phyloP scores from a whole-genome alignment of 2,888 invertebrate genomes.

The Globia sparganii region DNA sequence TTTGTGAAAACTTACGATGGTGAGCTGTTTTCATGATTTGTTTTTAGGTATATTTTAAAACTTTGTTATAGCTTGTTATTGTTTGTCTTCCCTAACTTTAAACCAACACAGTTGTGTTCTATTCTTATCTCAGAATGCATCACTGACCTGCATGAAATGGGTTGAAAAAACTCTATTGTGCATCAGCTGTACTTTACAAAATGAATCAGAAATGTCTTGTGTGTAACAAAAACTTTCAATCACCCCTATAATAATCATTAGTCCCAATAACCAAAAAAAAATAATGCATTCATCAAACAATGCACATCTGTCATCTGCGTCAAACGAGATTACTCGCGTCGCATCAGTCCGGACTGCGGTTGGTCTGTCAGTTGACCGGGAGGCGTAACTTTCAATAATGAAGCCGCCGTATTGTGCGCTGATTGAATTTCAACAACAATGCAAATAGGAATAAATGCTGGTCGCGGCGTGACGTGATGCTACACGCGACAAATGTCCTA shows the following conservation, averaged over 20 bases:
- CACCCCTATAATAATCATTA: not conserved
- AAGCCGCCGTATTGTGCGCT: slow-evolving; percentile 31
- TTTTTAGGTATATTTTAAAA: not conserved
- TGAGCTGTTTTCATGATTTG: not conserved
- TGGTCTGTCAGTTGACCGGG: slow-evolving; percentile 12
- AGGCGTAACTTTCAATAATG: slow-evolving; percentile 39
- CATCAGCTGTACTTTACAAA: not conserved
- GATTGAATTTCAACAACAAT: slow-evolving; percentile 55
- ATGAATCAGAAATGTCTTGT: not conserved
- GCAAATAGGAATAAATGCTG: slow-evolving; percentile 31
- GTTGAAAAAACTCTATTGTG: not conserved
- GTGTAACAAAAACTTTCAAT: not conserved
- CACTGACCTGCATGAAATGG: not conserved
- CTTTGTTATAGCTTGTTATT: not conserved
- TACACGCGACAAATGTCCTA: too few species aligned
- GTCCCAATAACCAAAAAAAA: not conserved
- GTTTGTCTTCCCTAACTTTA: not conserved
- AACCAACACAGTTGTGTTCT: not conserved
- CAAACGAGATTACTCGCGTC: slow-evolving; percentile 24
- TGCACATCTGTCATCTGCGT: slow-evolving; percentile 20
- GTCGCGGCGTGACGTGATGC: too few species aligned
- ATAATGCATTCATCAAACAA: not conserved
- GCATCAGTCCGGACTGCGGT: slow-evolving; percentile 1
- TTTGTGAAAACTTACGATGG: not conserved
- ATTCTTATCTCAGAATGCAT: not conserved